Percentiles rank a stretch among this genome's conserved stretches.
phyloP scores from a whole-genome alignment of 2,888 invertebrate genomes.

The Spicauda simplicius region DNA sequence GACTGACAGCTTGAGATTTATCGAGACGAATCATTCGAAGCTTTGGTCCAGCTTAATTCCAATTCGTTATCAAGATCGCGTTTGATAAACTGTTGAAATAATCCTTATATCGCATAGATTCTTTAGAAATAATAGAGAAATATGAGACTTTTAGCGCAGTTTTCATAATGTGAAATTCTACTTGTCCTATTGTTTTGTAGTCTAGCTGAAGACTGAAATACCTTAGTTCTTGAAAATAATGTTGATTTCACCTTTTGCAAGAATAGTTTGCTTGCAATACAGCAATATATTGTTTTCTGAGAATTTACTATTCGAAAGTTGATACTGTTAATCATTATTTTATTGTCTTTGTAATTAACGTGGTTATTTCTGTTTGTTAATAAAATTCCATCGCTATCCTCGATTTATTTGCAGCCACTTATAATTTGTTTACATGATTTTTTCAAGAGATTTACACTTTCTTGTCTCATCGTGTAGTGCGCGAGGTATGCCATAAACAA shows the following conservation, averaged over 20 bases:
- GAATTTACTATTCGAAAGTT: no score
- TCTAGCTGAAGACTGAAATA: neutral
- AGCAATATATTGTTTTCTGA: no score
- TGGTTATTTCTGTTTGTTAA: neutral
- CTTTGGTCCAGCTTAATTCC: slow-evolving; percentile 8
- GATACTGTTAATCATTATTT: neutral
- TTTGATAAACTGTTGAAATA: slow-evolving; percentile 16
- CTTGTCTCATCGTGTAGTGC: slow-evolving; percentile 22
- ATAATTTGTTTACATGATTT: slow-evolving; percentile 1
- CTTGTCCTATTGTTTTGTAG: neutral
- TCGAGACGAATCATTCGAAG: slow-evolving; percentile 23
- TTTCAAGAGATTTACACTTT: slow-evolving; percentile 25
- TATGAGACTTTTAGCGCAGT: no score
- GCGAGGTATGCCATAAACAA: slow-evolving; percentile 29
- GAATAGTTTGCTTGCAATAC: neutral
- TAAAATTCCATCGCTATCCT: neutral
- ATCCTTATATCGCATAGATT: neutral
- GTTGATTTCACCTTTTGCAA: neutral
- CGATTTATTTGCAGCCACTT: slow-evolving; percentile 6
- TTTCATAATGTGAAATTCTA: no score
- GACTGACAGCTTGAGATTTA: slow-evolving; percentile 42
- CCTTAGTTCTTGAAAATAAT: neutral
- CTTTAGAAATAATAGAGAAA: no score
- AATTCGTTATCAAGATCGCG: slow-evolving; percentile 20
- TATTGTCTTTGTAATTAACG: neutral